These are phyloP conservation scores for Mus spretus DNA, from an alignment of 2,797 vertebrate species.

Conservation along the genomic window DNA sequence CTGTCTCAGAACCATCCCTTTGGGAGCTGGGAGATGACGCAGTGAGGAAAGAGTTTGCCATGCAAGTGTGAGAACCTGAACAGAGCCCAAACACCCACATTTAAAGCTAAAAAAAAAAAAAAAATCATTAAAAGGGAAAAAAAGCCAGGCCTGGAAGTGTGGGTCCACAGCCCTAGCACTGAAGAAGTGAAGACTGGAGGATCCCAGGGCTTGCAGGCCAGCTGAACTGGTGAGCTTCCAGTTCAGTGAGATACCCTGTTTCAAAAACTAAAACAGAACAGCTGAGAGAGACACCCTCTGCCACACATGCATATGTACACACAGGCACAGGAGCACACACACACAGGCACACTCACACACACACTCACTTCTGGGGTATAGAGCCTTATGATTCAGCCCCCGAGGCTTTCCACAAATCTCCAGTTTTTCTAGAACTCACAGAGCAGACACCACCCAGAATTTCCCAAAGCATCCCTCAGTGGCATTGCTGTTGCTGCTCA, in stretches of 20 bases:
- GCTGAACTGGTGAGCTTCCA: neutral
- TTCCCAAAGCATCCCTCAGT: neutral
- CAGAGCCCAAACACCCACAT: neutral
- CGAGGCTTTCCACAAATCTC: neutral
- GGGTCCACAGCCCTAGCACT: no score
- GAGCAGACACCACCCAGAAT: neutral
- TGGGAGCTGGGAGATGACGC: neutral
- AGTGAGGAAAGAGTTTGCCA: neutral
- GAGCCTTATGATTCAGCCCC: neutral
- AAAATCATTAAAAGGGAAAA: no score
- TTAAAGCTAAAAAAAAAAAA: neutral
- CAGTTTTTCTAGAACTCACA: neutral
- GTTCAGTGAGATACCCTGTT: neutral
- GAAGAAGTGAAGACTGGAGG: no score
- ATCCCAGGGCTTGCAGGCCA: neutral
- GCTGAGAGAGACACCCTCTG: no score
- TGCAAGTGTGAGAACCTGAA: neutral
- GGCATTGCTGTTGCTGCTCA: rapidly evolving
- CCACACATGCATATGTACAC: no score
- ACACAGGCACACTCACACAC: neutral
- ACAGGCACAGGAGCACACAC: no score
- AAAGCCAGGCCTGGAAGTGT: no score
- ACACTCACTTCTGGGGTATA: neutral
- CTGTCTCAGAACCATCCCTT: neutral
- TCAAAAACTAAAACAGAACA: neutral